phyloP scores from a whole-genome alignment of 2,888 invertebrate genomes.

The Spilarctia lutea region DNA sequence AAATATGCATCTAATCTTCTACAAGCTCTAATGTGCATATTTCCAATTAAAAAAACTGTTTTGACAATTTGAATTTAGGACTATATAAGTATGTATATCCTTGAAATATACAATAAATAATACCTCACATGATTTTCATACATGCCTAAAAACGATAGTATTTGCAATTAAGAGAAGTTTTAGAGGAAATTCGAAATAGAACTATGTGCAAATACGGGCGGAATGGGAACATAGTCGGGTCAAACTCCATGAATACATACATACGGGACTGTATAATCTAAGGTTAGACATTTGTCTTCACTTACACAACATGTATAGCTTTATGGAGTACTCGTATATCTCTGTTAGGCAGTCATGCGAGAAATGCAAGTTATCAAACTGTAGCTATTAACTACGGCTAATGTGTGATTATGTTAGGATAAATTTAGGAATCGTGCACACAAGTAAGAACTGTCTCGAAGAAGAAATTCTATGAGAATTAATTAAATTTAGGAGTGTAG shows the following conservation, averaged over 20 bases:
- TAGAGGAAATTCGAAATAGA: constrained; percentile 30
- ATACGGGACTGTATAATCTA: constrained; percentile 4
- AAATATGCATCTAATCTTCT: no score
- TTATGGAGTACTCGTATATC: constrained; percentile 16
- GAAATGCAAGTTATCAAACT: constrained; percentile 44
- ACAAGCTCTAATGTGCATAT: no score
- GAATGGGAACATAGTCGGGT: constrained; percentile 28
- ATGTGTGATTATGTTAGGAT: constrained; percentile 25
- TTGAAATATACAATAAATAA: background rate
- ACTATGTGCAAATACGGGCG: constrained; percentile 25
- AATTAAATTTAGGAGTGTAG: background rate
- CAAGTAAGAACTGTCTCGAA: constrained; percentile 1
- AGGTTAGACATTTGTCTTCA: constrained; percentile 4
- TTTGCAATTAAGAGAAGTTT: constrained; percentile 2
- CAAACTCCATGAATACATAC: constrained; percentile 25
- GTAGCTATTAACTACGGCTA: constrained; percentile 27
- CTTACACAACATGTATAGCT: background rate
- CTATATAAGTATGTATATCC: no score
- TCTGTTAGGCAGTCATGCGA: constrained; percentile 34
- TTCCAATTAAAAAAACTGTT: no score
- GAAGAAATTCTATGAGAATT: background rate
- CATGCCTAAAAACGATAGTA: background rate
- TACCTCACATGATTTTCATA: background rate
- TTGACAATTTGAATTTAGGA: no score
- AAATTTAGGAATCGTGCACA: constrained; percentile 19